Evolutionary conservation across 2,888 invertebrate genomes (phyloP), one percentile per base, ranked within the genome.

Genomic region (Mesorhabditis belari): DNA sequence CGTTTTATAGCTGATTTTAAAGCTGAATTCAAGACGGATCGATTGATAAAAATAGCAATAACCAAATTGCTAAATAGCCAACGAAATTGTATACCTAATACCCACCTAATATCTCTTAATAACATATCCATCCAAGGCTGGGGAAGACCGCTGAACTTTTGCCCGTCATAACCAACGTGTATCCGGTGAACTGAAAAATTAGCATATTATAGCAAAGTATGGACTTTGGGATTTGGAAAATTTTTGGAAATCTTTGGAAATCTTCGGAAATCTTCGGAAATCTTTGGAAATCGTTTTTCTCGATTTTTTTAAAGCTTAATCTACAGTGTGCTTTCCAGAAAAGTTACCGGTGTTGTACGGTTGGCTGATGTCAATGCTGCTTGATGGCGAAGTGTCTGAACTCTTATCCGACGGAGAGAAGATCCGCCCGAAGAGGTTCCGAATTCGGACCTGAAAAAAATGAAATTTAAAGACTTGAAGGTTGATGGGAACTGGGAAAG

Each of bases 41-140:
- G n/a, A n/a, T n/a, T n/a, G n/a, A n/a, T n/a, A n/a, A n/a, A n/a
- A n/a, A n/a, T n/a, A n/a, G n/a, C n/a, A n/a, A n/a, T n/a, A n/a
- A n/a, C n/a, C n/a, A n/a, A n/a, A n/a, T n/a, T n/a, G n/a, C n/a
- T n/a, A n/a, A n/a, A n/a, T n/a, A n/a, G n/a, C n/a, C n/a, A 59
- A 27, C 24, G 12, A 9, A 29, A 35, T n/a, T n/a, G 44, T 9
- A 35, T 17, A 35, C 2, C 44, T n/a, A 35, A n/a, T 17, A 35
- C 44, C 35, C 57, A 76, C 76, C 75, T 76, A n/a, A 78, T 74
- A 58, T 77, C 76, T 51, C 74, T 63, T 9, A 73, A 64, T 17
- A 79, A 65, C 49, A 77, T 71, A 53, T 78, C 76, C 71, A 77
- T 72, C 79, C 79, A 79, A n/a, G 77, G 70, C 58, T 76, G 73